Evolutionary conservation across 2,888 invertebrate genomes (phyloP).

Genomic region (Epistrophe eligans): DNA sequence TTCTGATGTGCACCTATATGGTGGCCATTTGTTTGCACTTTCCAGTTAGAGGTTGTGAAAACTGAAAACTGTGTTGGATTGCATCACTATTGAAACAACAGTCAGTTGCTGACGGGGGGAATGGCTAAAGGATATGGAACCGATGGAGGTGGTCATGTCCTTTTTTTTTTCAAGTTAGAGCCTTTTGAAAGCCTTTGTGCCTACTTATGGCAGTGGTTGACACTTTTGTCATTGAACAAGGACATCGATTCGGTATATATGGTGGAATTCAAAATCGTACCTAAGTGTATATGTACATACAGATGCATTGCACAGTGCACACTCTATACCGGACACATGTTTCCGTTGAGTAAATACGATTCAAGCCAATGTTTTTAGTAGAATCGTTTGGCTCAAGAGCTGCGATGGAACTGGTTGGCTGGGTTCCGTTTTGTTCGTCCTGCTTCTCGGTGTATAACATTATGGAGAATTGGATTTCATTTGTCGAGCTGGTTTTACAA

Average conservation of each 20-base stretch:
- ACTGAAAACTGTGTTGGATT: slow-evolving; percentile 47
- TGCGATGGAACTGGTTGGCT: not conserved
- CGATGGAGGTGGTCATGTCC: not conserved
- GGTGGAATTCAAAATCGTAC: not conserved
- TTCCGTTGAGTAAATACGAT: slow-evolving; percentile 38
- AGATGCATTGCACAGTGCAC: not conserved
- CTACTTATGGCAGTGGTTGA: slow-evolving; percentile 53
- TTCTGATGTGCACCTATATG: slow-evolving; percentile 35
- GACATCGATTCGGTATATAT: slow-evolving; percentile 10
- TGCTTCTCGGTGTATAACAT: slow-evolving; percentile 8
- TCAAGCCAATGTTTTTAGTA: slow-evolving; percentile 27
- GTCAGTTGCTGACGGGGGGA: not conserved
- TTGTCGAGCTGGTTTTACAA: slow-evolving; percentile 30
- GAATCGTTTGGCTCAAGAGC: slow-evolving; percentile 24
- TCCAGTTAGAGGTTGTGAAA: slow-evolving; percentile 67
- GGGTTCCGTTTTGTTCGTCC: not conserved
- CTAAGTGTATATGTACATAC: not conserved
- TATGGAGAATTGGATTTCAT: slow-evolving; percentile 36
- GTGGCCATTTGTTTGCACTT: slow-evolving; percentile 62
- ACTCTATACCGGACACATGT: slow-evolving; percentile 34
- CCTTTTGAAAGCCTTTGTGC: slow-evolving; percentile 11
- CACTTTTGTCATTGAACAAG: slow-evolving; percentile 41
- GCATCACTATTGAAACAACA: slow-evolving; percentile 20
- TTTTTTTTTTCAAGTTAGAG: slow-evolving; percentile 4
- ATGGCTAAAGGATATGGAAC: too few species aligned